phyloP scores from a whole-genome alignment of 2,888 invertebrate species.

The Meteorus colon region DNA sequence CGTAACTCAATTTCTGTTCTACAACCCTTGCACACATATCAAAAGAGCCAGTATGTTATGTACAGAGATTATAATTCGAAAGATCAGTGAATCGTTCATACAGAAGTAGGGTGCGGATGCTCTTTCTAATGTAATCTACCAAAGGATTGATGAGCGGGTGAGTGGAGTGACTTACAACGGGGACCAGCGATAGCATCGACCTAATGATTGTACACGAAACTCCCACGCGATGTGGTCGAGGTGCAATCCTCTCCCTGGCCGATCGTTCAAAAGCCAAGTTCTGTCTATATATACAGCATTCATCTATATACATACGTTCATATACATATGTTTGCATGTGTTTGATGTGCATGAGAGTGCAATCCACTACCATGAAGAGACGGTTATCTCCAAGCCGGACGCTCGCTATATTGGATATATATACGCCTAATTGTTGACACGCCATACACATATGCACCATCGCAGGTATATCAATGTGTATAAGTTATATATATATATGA shows the following conservation, averaged over 20 bases:
- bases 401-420: constrained; percentile 59
- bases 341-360: constrained; percentile 21
- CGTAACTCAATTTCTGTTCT: too few species aligned
- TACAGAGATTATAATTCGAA: neutral
- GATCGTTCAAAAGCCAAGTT: constrained; percentile 53
- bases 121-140: constrained; percentile 60
- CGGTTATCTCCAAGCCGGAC: constrained; percentile 62
- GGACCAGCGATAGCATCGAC: constrained; percentile 65
- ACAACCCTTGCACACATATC: neutral
- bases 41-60: neutral
- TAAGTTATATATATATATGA: neutral
- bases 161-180: constrained; percentile 69
- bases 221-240: constrained; percentile 60
- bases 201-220: constrained; percentile 71
- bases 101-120: constrained; percentile 32
- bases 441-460: constrained; percentile 35
- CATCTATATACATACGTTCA: too few species aligned
- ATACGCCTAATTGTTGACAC: constrained; percentile 71
- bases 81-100: neutral
- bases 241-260: constrained; percentile 41
- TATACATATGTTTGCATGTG: neutral
- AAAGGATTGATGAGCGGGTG: constrained; percentile 60
- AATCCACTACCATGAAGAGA: constrained; percentile 50
- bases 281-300: constrained; percentile 23
- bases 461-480: constrained; percentile 1